Conservation (phyloP, 1,140 invertebrate species). For the Bombus difficillimus region DNA sequence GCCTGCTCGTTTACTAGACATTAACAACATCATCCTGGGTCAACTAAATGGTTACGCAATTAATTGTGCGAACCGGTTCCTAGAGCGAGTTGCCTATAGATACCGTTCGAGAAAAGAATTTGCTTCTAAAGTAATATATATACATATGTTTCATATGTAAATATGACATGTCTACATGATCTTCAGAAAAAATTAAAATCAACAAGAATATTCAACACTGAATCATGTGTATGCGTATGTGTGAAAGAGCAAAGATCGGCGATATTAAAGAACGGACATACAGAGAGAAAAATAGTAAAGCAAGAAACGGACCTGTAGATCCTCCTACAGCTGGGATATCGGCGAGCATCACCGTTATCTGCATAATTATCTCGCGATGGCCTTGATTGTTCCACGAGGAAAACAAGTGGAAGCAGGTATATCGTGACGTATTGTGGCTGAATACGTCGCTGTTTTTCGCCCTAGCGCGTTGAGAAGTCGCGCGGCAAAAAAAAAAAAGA, state of each 20-base stretch:
- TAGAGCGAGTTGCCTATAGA: conserved; percentile 15
- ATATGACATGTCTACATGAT: not conserved
- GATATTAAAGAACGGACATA: not conserved
- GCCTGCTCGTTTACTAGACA: not conserved
- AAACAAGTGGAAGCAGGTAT: conserved; percentile 39
- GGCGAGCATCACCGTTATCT: conserved; percentile 51
- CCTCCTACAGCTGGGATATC: conserved; percentile 47
- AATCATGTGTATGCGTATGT: not conserved
- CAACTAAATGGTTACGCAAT: conserved; percentile 45
- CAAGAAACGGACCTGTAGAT: conserved; percentile 63
- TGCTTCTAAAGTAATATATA: not conserved
- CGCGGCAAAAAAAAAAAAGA: not conserved
- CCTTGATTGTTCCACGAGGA: conserved; percentile 61
- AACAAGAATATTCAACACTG: not conserved
- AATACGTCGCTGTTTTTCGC: conserved; percentile 52
- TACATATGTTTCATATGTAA: not conserved
- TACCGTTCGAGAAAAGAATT: conserved; percentile 3
- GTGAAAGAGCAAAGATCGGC: conserved; percentile 30
- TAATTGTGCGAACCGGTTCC: conserved; percentile 40
- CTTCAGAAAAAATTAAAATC: not conserved
- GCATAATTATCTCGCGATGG: conserved; percentile 55
- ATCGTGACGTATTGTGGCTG: conserved; percentile 54
- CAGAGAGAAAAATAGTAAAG: not conserved
- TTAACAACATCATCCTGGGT: conserved; percentile 22
- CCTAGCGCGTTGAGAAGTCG: not conserved